Evolutionary conservation across 2,888 invertebrate species (phyloP).

Genomic region (Oscheius sp.): DNA sequence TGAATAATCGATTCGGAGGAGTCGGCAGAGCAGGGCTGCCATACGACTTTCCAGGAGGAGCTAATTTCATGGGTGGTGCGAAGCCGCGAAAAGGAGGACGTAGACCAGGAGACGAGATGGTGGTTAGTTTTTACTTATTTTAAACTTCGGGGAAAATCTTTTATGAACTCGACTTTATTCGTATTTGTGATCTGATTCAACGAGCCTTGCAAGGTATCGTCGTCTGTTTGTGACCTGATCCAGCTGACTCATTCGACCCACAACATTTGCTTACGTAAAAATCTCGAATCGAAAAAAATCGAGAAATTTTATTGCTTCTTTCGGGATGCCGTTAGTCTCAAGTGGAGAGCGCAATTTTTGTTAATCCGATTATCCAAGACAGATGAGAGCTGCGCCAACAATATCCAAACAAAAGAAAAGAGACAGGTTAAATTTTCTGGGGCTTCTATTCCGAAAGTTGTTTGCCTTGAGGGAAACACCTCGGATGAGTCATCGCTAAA

Average conservation of each 20-base stretch:
- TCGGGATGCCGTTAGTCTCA: not conserved
- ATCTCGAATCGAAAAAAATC: not conserved
- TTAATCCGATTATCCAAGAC: conserved; percentile 10
- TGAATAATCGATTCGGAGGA: conserved; percentile 2
- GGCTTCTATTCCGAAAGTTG: too few relatives aligned
- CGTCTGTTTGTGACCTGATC: conserved; percentile 28
- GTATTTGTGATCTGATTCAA: conserved; percentile 23
- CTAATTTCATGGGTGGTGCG: conserved; percentile 20
- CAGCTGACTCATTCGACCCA: conserved; percentile 17
- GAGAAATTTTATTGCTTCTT: not conserved
- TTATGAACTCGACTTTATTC: not conserved
- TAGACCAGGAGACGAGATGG: conserved; percentile 27
- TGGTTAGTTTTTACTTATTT: conserved; percentile 5
- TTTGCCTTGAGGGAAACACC: conserved; percentile 10
- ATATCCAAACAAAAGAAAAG: not conserved
- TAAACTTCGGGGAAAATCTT: not conserved
- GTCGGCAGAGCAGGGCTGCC: conserved; percentile 1
- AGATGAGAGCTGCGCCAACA: conserved; percentile 14
- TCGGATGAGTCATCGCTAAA: conserved; percentile 5
- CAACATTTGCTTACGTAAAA: not conserved
- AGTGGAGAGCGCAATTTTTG: not conserved
- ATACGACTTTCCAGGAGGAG: conserved; percentile 13
- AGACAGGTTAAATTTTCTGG: not conserved
- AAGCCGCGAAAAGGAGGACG: conserved; percentile 30
- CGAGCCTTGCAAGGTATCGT: conserved; percentile 28